Evolutionary conservation across 1,140 invertebrate species (phyloP).

Genomic region (Sitophilus oryzae): DNA sequence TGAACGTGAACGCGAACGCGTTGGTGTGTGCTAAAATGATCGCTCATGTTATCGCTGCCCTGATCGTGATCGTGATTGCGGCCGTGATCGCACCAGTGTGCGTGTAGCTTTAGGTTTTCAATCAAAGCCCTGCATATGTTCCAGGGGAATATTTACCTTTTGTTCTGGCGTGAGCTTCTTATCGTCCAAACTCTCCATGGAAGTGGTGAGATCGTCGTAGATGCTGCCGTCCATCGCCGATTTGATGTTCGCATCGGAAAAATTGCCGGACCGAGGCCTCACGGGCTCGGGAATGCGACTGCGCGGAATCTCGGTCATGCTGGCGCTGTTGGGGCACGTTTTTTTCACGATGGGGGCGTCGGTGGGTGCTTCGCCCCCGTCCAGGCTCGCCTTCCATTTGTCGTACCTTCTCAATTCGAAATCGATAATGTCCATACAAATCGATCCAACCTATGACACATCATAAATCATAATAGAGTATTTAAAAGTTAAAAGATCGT

Average conservation of each 20-base stretch:
- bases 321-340: conserved; percentile 41
- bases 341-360: conserved; percentile 34
- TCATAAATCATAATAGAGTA: too few species aligned
- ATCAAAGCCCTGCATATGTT: too few species aligned
- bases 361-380: conserved; percentile 53
- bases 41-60: too few species aligned
- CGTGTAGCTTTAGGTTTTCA: too few species aligned
- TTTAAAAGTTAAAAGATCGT: too few species aligned
- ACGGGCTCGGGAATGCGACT: conserved; percentile 62
- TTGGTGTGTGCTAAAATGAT: too few species aligned
- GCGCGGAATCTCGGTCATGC: conserved; percentile 53
- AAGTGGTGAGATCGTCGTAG: conserved; percentile 57
- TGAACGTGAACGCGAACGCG: too few species aligned
- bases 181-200: conserved; percentile 68
- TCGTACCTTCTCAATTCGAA: conserved; percentile 89
- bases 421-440: conserved; percentile 94
- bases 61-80: too few species aligned
- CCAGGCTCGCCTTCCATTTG: conserved; percentile 87
- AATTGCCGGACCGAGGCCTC: conserved; percentile 61
- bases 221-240: conserved; percentile 51
- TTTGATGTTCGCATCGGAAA: conserved; percentile 47
- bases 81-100: too few species aligned
- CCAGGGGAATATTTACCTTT: conserved; percentile 35
- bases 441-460: conserved; percentile 91
- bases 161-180: conserved; percentile 61